A percentile compares a stretch with the other conserved stretches of the same genome.
These are phyloP conservation scores for Agrochola macilenta DNA, from an alignment of 2,888 invertebrate genomes.

Conservation along the genomic window DNA sequence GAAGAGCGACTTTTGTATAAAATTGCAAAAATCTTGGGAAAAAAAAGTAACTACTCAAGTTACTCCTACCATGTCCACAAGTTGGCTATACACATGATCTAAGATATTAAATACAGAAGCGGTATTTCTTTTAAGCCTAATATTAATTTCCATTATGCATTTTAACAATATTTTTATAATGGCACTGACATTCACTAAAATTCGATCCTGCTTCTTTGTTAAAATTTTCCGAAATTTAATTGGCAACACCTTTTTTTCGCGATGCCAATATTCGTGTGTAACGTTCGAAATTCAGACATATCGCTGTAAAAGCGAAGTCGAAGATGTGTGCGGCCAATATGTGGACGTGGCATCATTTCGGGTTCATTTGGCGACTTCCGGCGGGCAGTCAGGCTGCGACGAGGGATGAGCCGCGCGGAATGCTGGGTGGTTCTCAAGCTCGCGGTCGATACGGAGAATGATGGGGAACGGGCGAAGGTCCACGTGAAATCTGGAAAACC, in stretches of 20 bases:
- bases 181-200: slow-evolving; percentile 41
- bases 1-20: slow-evolving; percentile 60
- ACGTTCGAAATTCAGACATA: slow-evolving; percentile 40
- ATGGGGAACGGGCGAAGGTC: slow-evolving; percentile 97
- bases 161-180: slow-evolving; percentile 24
- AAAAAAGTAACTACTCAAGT: slow-evolving; percentile 22
- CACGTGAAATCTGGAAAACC: slow-evolving; percentile 95
- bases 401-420: slow-evolving; percentile 98
- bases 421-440: slow-evolving; percentile 96
- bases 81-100: slow-evolving; percentile 30
- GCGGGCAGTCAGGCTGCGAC: slow-evolving; percentile 98
- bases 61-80: slow-evolving; percentile 47
- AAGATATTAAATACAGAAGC: slow-evolving; percentile 25
- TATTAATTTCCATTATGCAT: slow-evolving; percentile 3
- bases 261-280: slow-evolving; percentile 1
- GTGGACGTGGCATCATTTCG: slow-evolving; percentile 47
- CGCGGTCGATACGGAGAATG: slow-evolving; percentile 96
- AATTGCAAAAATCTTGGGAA: slow-evolving; percentile 67
- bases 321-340: slow-evolving; percentile 54
- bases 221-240: neutral
- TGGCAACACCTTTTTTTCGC: slow-evolving; percentile 6
- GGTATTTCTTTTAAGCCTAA: neutral
- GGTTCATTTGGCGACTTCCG: slow-evolving; percentile 94
- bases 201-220: slow-evolving; percentile 33
- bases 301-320: slow-evolving; percentile 37